Evolutionary conservation across 1,140 invertebrate species (phyloP).

Genomic region (Drosophila nigromelanica): DNA sequence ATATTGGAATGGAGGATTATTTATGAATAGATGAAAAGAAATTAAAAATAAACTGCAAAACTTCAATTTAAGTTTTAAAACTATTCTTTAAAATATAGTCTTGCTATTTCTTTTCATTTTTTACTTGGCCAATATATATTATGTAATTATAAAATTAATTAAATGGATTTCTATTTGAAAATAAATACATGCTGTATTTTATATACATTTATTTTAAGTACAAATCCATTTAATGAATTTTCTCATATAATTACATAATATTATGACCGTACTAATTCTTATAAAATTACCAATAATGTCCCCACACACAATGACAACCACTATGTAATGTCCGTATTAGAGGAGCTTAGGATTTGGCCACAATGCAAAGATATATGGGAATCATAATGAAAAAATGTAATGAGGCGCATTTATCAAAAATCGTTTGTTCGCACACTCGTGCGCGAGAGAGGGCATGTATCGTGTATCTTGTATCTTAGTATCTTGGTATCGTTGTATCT

Average conservation of each 20-base stretch:
- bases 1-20: no score
- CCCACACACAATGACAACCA: constrained; percentile 2
- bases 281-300: constrained; percentile 10
- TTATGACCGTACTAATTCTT: constrained; percentile 10
- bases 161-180: no score
- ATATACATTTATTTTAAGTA: not conserved
- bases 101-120: no score
- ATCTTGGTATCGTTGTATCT: constrained; percentile 40
- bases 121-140: no score
- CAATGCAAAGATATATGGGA: constrained; percentile 63
- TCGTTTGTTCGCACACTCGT: constrained; percentile 62
- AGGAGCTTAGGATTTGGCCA: constrained; percentile 27
- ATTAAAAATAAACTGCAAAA: no score
- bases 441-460: constrained; percentile 43
- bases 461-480: constrained; percentile 51
- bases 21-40: not conserved
- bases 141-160: no score
- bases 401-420: constrained; percentile 74
- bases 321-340: constrained; percentile 34
- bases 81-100: no score
- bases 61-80: no score
- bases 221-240: constrained; percentile 4
- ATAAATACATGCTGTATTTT: no score
- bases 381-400: constrained; percentile 76
- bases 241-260: not conserved